These are phyloP conservation scores for Miltochrista miniata DNA, from an alignment of 2,888 invertebrate genomes.

Conservation along the genomic window DNA sequence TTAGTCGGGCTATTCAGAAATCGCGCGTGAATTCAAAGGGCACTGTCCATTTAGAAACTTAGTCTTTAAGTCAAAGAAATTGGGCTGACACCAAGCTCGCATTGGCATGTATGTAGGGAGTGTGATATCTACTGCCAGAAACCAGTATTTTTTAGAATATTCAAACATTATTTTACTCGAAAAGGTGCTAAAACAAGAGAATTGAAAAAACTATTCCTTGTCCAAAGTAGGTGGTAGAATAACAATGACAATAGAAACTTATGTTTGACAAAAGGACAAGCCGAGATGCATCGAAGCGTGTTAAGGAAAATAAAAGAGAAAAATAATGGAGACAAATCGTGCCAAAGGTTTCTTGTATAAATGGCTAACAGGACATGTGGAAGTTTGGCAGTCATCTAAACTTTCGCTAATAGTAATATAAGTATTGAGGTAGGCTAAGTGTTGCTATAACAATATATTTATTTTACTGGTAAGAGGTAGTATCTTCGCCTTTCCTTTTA, in stretches of 20 bases:
- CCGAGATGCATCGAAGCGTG: constrained; percentile 54
- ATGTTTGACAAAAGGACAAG: constrained; percentile 65
- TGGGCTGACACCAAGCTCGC: no score
- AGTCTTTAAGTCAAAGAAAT: no score
- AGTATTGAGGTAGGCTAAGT: no score
- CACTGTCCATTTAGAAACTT: no score
- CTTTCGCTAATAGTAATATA: no score
- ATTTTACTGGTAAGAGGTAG: no score
- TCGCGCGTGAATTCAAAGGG: no score
- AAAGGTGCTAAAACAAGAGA: constrained; percentile 34
- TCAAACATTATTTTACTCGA: constrained; percentile 25
- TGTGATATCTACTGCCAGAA: no score
- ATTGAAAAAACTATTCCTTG: constrained; percentile 47
- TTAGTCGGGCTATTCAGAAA: no score
- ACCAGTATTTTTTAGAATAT: neutral
- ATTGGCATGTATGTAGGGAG: no score
- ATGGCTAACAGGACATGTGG: constrained; percentile 18
- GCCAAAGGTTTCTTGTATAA: constrained; percentile 32
- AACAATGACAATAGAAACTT: constrained; percentile 69
- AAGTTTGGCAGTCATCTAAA: neutral
- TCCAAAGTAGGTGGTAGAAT: constrained; percentile 51
- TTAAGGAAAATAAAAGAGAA: constrained; percentile 65
- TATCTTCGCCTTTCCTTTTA: no score
- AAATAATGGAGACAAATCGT: constrained; percentile 57
- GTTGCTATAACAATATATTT: no score